Base-by-base conservation (phyloP, 2,888 invertebrate species). In the Euproctis similis region DNA sequence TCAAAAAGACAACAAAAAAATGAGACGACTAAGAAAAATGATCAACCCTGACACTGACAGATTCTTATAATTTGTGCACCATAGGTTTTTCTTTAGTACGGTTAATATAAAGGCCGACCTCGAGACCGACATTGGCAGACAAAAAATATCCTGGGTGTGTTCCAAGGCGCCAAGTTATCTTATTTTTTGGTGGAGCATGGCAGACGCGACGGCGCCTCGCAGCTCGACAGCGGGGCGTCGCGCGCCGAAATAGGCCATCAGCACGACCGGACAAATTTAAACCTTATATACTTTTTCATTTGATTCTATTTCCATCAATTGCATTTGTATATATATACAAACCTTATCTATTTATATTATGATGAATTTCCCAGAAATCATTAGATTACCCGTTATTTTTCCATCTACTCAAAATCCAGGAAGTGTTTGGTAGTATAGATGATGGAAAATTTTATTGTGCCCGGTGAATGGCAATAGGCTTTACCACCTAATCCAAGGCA, bases 181-280 rank as follows among this genome's bases (percentile, higher is more conserved):
- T 59, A 60, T 53, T 53, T 56, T 57, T 62, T 51, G 54, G 53
- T 46, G 46, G 51, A 49, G n/a, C 59, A 57, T 60, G 49, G 54
- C 53, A 86, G 84, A 86, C 85, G 59, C 64, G 77, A 71, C 82
- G 86, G 77, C 82, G 85, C 84, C 81, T 47, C 17, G 31, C 19
- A 28, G 27, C 53, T 48, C 71, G 73, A 51, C 73, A 46, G 32
- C 17, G 43, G 42, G 75, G 70, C 78, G 75, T 72, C 77, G 24
- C 12, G 22, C 26, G 28, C 37, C 20, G 35, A 60, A 48, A 41
- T 52, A 39, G 54, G 49, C 39, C 53, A 44, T 30, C 39, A 31
- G n/a, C n/a, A n/a, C 32, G 24, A 30, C 12, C 11, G 24, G 21
- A 27, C 29, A 24, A 22, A 29, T 24, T 12, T 42, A 38, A 38